Evolutionary conservation across 2,888 invertebrate genomes (phyloP), one percentile per base, ranked within the genome.

Genomic region (Lasiommata megera): DNA sequence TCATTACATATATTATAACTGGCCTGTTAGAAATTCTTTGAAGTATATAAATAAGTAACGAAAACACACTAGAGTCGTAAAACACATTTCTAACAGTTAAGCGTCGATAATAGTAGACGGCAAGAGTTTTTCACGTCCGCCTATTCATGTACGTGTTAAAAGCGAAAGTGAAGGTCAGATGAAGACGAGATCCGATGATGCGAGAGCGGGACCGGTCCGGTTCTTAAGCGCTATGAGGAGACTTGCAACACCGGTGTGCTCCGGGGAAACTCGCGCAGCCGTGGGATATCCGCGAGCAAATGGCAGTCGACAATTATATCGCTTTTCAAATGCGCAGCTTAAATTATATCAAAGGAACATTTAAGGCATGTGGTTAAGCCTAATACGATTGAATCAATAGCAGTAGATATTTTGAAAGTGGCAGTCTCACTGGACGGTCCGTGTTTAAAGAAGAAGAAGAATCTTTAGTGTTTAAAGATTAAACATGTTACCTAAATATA

Each of bases 141-240:
- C 51, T 44, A 43, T 48, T 48, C 38, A 57, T 47, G 57, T 60
- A 61, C 51, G 61, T 63, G 63, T 63, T 62, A 68, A 74, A 73
- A 74, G 74, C 73, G 75, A 77, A 77, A 77, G 77, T 73, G 74
- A 77, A 77, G 77, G 75, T 73, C 76, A 70, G 60, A 46, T 60
- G 70, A 67, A 71, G 72, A 70, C 65, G 70, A 70, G 65, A 62
- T 62, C 63, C 59, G 62, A 58, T 66, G 63, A 63, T 66, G 65
- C 61, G 63, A 65, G 62, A 66, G 62, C 53, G 58, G 63, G 61
- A 63, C 63, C 64, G 63, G 66, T 63, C 56, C 55, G 56, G 43
- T 54, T 58, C 51, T 59, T 54, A 56, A 47, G 61, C 38, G 54
- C 38, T 43, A 54, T 44, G 36, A 57, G 56, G 54, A 14, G 52